phyloP scores from a whole-genome alignment of 2,797 vertebrate genomes.

The Parauchenoglanis ngamensis region DNA sequence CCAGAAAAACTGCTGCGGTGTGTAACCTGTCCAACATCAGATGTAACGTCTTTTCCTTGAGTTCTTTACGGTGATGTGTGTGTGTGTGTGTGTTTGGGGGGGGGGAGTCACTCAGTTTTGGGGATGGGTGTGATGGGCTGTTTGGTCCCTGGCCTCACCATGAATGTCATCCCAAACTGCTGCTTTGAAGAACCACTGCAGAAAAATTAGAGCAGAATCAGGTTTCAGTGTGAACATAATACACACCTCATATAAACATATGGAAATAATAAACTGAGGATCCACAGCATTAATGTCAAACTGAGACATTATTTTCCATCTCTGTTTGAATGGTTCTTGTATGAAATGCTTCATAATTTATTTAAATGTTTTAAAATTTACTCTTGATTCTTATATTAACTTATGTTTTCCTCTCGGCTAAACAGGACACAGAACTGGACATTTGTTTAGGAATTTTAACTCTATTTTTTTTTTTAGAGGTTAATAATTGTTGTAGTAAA shows the following conservation, averaged over 20 bases:
- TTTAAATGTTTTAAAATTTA: background rate
- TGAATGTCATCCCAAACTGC: conserved; percentile 74
- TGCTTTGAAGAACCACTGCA: conserved; percentile 61
- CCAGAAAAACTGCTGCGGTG: background rate
- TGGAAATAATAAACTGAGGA: background rate
- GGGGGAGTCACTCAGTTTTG: conserved; percentile 58
- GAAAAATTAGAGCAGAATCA: conserved; percentile 26
- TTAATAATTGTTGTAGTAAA: background rate
- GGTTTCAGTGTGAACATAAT: background rate
- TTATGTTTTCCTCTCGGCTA: too few relatives aligned
- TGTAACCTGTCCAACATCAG: background rate
- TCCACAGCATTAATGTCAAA: background rate
- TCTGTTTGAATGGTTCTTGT: background rate
- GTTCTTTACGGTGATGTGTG: background rate
- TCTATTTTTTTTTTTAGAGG: background rate
- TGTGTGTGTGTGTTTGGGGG: background rate
- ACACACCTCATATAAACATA: background rate
- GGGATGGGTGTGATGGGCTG: conserved; percentile 73
- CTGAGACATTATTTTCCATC: background rate
- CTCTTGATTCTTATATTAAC: background rate
- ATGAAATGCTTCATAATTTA: background rate
- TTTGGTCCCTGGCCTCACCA: conserved; percentile 75
- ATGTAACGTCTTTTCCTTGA: background rate
- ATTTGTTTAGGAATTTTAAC: background rate
- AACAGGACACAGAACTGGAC: background rate